Evolutionary conservation across 2,113 vertebrate genomes (phyloP), one percentile per base, ranked within the genome.

Genomic region (Poecile atricapillus): DNA sequence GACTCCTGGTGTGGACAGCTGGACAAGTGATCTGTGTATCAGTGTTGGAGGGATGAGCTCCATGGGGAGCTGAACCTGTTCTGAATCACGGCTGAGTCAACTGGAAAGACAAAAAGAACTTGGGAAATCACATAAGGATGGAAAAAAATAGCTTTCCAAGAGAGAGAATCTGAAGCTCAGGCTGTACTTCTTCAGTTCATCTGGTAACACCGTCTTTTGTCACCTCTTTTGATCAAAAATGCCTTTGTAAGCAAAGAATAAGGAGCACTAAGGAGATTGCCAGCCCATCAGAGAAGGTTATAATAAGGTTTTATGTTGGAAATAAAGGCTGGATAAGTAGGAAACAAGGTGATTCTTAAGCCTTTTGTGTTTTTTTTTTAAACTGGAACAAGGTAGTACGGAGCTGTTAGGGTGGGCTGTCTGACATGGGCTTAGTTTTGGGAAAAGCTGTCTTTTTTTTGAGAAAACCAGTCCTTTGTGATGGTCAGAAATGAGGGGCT

Each of bases 381-480:
- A 13, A n/a, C 44, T 58, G 50, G 25, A 85, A 60, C 22, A 65
- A 82, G 23, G 14, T 18, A 58, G 15, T 8, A 33, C 0, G 3
- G 35, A 79, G 16, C 30, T 67, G 13, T 55, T 75, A 33, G 47
- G 35, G 53, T 53, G 39, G 33, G 44, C 50, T 69, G 65, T 47
- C 24, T 84, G 15, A 12, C 15, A 1, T 24, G 31, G 23, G 46
- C 11, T 69, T 53, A 35, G 64, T 23, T 85, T 62, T 47, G 39
- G 44, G 86, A 60, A 76, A 55, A 47, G 52, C 43, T 63, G 2
- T 13, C 0, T 0, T 10, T 75, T 22, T 19, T 78, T 46, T 50
- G 35, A 47, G 78, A 60, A 60, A 60, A 35, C 52, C 16, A 24
- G 35, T 60, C 56, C 65, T 0, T 0, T 63, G 62, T 1, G 1